Evolutionary conservation across 2,113 vertebrate genomes (phyloP).

Genomic region (Tenebrosternarchus preto): DNA sequence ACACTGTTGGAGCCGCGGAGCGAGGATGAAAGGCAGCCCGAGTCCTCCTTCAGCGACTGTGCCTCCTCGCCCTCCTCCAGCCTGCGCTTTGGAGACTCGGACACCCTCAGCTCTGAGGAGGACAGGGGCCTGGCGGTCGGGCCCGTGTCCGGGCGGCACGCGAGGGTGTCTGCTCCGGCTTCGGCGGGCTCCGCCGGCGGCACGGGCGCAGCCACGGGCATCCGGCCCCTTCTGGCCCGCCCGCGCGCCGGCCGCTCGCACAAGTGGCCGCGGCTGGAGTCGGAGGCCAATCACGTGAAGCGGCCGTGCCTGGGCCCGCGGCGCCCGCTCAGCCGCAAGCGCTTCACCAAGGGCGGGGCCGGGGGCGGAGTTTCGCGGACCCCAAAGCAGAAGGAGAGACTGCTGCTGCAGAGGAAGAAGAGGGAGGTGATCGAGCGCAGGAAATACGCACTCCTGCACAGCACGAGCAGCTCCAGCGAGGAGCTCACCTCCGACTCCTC

Average conservation of each 20-base stretch:
- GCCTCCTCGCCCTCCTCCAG: slow-evolving; percentile 96
- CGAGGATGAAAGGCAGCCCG: slow-evolving; percentile 83
- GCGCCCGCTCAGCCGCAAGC: slow-evolving; percentile 86
- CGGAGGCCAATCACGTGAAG: slow-evolving; percentile 89
- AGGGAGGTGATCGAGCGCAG: slow-evolving; percentile 89
- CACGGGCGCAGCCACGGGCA: slow-evolving; percentile 43
- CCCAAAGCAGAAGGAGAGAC: slow-evolving; percentile 92
- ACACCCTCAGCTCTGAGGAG: slow-evolving; percentile 93
- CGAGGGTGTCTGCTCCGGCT: slow-evolving; percentile 62
- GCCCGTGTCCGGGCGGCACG: slow-evolving; percentile 57
- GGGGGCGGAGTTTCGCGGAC: slow-evolving; percentile 83
- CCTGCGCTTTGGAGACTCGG: slow-evolving; percentile 93
- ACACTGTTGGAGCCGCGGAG: slow-evolving; percentile 82
- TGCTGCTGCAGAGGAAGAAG: slow-evolving; percentile 93
- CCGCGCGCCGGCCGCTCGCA: slow-evolving; percentile 84
- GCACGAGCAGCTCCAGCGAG: slow-evolving; percentile 95
- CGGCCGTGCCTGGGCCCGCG: slow-evolving; percentile 85
- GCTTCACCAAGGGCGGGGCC: slow-evolving; percentile 84
- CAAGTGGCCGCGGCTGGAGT: slow-evolving; percentile 89
- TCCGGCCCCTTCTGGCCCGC: slow-evolving; percentile 78
- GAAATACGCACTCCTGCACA: slow-evolving; percentile 91
- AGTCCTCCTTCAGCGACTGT: slow-evolving; percentile 97
- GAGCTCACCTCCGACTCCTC: slow-evolving; percentile 90
- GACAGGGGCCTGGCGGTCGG: slow-evolving; percentile 75
- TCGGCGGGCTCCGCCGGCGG: slow-evolving; percentile 60